A percentile compares a stretch with the other conserved stretches of the same genome.
Conservation (phyloP, 2,113 vertebrate genomes). For the Lipotes vexillifer region DNA sequence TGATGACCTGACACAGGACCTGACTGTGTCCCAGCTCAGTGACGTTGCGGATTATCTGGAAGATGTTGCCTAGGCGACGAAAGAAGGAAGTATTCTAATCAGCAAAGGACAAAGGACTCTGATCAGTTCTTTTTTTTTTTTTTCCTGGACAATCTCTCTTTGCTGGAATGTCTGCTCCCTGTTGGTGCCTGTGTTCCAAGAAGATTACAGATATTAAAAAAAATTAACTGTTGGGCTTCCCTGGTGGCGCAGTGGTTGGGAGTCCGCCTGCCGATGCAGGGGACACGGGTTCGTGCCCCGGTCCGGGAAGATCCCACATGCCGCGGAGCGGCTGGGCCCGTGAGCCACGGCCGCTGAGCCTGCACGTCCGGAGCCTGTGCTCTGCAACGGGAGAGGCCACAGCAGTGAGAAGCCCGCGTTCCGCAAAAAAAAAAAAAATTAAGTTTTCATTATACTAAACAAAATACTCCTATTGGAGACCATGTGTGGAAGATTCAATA, state of each 20-base stretch:
- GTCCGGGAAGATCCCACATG: no score
- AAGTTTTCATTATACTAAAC: constrained; percentile 67
- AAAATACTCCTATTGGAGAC: constrained; percentile 36
- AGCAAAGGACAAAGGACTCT: constrained; percentile 47
- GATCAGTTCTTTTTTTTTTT: not conserved
- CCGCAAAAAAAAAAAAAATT: not conserved
- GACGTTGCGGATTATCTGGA: constrained; percentile 92
- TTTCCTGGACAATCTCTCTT: constrained; percentile 72
- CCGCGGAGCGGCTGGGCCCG: no score
- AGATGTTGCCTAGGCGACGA: constrained; percentile 84
- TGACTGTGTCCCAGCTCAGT: constrained; percentile 90
- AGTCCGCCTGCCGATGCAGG: no score
- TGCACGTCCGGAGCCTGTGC: no score
- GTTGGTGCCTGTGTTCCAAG: constrained; percentile 79
- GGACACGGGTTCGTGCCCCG: no score
- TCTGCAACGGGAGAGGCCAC: no score
- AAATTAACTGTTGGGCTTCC: no score
- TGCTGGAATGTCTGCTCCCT: constrained; percentile 73
- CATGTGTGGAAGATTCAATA: constrained; percentile 1
- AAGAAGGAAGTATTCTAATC: not conserved
- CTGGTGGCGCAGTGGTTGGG: no score
- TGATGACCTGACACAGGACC: constrained; percentile 90
- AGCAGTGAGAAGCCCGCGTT: no score
- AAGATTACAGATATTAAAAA: constrained; percentile 71
- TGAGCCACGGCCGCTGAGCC: no score